Conservation (phyloP, 2,113 vertebrate genomes). For the Atractosteus spatula region DNA sequence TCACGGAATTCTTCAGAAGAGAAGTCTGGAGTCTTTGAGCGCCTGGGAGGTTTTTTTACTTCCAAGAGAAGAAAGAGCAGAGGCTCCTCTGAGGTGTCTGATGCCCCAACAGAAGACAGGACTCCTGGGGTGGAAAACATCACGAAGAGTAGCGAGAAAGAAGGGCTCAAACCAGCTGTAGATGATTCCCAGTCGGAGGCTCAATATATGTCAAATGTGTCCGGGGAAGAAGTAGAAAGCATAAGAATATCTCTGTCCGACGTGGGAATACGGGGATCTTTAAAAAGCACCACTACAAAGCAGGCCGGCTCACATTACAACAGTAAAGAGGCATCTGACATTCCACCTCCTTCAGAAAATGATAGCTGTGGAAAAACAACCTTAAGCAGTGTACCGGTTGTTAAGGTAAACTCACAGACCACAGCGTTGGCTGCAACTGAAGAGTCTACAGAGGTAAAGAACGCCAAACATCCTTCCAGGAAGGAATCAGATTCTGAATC, state of each 20-base stretch:
- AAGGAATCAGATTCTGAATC: background rate
- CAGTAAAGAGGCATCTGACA: too few relatives aligned
- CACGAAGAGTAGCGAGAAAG: background rate
- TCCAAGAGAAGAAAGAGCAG: conserved; percentile 2
- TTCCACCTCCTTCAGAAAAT: too few relatives aligned
- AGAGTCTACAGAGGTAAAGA: background rate
- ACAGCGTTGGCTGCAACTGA: background rate
- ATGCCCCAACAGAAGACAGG: background rate
- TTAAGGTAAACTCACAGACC: background rate
- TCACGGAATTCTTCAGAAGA: background rate
- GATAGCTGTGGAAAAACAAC: background rate
- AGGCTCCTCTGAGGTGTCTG: background rate
- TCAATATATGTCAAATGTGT: too few relatives aligned
- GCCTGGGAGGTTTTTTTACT: background rate
- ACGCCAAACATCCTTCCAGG: background rate
- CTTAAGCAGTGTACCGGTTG: background rate
- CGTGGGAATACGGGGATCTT: too few relatives aligned
- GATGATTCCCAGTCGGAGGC: background rate
- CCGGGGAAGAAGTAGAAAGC: too few relatives aligned
- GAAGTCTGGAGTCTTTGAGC: background rate
- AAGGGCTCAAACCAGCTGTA: background rate
- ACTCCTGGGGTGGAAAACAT: background rate
- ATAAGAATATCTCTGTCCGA: too few relatives aligned
- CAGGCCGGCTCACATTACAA: too few relatives aligned
- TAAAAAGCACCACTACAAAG: too few relatives aligned